Evolutionary conservation across 1,140 invertebrate genomes (phyloP), one percentile per base, ranked within the genome.

Genomic region (Zaprionus capensis): DNA sequence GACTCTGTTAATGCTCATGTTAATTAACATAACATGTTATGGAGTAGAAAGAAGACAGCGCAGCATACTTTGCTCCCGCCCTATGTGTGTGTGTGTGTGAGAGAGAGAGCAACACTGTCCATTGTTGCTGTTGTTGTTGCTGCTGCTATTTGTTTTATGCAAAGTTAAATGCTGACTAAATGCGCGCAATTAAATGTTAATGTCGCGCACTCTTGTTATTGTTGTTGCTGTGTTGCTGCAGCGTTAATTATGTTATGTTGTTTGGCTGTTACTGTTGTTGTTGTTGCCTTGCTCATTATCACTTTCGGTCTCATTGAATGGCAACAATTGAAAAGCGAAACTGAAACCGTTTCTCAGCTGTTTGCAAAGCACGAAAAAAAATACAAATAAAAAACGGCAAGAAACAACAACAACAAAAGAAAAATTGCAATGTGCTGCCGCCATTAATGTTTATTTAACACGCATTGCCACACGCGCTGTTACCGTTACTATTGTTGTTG

Each of bases 121-220:
- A 24, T 44, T 64, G 66, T n/a, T 61, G 62, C 56, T 81, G 71
- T 58, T 44, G 41, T 0, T 17, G 62, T 67, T 81, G 66, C 64
- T 63, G 71, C 46, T 73, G 71, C 63, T 66, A 80, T 82, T 87
- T 87, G 84, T 83, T 87, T 87, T 90, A 88, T 88, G 84, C 85
- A 81, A 81, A 88, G 63, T 76, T 88, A 88, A 88, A 84, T 88
- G 85, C 75, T 81, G 66, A 88, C 84, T 88, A 88, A 88, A 88
- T 88, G 81, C 72, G 81, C 66, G 81, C 81, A 90, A 88, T 88
- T 88, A 88, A 88, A 84, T 90, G 81, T 84, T 87, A 86, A 87
- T 86, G 82, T 79, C 81, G 80, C 76, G 28, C 65, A 38, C n/a
- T 49, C 38, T 68, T 63, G 56, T 53, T 57, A 53, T 22, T 63